phyloP scores from a whole-genome alignment of 2,113 vertebrate genomes.

The Tenebrosternarchus preto region DNA sequence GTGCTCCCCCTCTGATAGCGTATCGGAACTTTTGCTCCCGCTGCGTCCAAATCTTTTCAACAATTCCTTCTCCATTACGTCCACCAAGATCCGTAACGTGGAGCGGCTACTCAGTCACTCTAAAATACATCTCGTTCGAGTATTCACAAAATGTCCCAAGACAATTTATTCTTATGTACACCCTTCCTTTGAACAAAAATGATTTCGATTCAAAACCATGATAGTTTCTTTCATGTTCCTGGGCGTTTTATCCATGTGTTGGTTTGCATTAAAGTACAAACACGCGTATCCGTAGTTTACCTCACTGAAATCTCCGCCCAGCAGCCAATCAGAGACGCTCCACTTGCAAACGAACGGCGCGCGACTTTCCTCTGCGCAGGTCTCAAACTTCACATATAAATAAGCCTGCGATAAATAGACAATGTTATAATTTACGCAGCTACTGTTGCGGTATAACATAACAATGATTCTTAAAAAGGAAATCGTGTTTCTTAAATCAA shows the following conservation, averaged over 20 bases:
- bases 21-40: slow-evolving; percentile 44
- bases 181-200: background rate
- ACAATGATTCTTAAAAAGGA: too few relatives aligned
- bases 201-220: too few relatives aligned
- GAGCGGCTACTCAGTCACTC: background rate
- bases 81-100: slow-evolving; percentile 8
- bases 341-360: too few relatives aligned
- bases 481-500: too few relatives aligned
- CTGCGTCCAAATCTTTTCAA: slow-evolving; percentile 17
- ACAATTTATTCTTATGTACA: background rate
- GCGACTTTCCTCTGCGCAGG: too few relatives aligned
- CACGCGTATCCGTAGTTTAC: background rate
- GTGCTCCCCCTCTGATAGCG: slow-evolving; percentile 48
- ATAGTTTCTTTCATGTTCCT: too few relatives aligned
- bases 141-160: background rate
- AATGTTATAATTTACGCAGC: too few relatives aligned
- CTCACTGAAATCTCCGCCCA: slow-evolving; percentile 24
- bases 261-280: background rate
- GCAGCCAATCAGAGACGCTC: slow-evolving; percentile 22
- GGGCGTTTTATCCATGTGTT: background rate
- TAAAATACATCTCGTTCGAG: background rate
- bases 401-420: too few relatives aligned
- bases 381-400: too few relatives aligned
- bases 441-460: too few relatives aligned
- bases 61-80: slow-evolving; percentile 54